phyloP scores from a whole-genome alignment of 2,888 invertebrate genomes.

The Priocnemis perturbator region DNA sequence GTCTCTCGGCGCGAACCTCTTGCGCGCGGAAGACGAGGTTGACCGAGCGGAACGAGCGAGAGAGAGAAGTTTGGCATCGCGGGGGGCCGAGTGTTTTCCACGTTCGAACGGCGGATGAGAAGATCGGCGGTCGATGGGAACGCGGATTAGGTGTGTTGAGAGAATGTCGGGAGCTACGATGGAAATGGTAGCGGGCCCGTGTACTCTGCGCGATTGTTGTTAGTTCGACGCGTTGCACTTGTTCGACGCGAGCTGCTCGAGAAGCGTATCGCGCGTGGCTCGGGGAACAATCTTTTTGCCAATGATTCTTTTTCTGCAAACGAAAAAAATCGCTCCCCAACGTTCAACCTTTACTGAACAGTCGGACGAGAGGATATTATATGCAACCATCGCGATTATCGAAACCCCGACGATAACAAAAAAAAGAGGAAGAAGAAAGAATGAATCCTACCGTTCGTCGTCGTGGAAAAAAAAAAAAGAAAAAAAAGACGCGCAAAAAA shows the following conservation, averaged over 20 bases:
- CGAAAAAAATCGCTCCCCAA: no score
- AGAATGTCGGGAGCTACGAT: not conserved
- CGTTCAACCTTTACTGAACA: no score
- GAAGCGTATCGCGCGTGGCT: no score
- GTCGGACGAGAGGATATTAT: no score
- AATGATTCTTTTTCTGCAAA: no score
- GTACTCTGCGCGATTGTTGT: no score
- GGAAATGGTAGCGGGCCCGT: not conserved
- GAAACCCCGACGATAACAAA: not conserved
- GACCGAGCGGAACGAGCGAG: not conserved
- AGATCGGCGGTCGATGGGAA: slow-evolving; percentile 1
- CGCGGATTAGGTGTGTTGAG: not conserved
- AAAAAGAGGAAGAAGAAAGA: not conserved
- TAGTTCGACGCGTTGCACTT: no score
- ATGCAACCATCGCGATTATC: no score
- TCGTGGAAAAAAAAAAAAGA: no score
- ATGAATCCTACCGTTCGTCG: not conserved
- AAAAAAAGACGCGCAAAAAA: not conserved
- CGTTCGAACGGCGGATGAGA: not conserved
- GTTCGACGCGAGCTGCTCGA: no score
- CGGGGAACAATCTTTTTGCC: no score
- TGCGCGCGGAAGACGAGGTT: not conserved
- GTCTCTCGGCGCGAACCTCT: not conserved
- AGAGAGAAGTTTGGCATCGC: not conserved
- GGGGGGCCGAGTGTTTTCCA: not conserved